Evolutionary conservation across 23 tunicate genomes (phyloP).

Genomic region (Ciona savignyi): DNA sequence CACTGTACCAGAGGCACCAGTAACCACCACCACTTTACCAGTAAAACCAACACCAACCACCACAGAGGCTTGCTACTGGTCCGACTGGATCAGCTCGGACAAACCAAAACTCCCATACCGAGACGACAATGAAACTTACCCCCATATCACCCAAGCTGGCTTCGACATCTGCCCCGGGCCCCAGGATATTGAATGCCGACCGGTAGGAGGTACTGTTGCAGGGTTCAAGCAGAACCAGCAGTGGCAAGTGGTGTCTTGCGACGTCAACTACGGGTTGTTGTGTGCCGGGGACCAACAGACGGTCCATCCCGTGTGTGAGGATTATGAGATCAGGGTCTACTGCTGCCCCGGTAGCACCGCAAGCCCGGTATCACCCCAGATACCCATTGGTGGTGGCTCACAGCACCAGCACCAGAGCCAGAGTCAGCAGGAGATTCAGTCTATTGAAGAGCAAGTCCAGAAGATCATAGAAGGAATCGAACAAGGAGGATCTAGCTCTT

Average conservation of each 20-base stretch:
- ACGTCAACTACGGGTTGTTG: constrained; percentile 41
- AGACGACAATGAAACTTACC: constrained; percentile 82
- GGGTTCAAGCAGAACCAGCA: constrained; percentile 35
- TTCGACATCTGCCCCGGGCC: constrained; percentile 57
- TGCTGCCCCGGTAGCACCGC: constrained; percentile 47
- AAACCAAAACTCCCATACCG: constrained; percentile 62
- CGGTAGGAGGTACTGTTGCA: constrained; percentile 54
- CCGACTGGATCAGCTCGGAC: constrained; percentile 76
- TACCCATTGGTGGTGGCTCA: neutral
- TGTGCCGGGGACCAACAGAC: constrained; percentile 67
- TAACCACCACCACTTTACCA: constrained; percentile 38
- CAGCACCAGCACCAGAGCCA: constrained; percentile 23
- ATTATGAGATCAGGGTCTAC: constrained; percentile 75
- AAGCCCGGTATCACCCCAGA: neutral
- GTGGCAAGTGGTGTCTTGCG: constrained; percentile 83
- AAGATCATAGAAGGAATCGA: constrained; percentile 37
- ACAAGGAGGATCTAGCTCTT: constrained; percentile 30
- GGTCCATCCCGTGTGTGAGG: constrained; percentile 81
- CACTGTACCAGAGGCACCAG: constrained; percentile 21
- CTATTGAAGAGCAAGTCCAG: constrained; percentile 53
- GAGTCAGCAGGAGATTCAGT: constrained; percentile 26
- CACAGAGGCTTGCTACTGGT: constrained; percentile 66
- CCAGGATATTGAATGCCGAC: constrained; percentile 64
- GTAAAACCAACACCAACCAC: constrained; percentile 33
- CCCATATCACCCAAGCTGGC: constrained; percentile 33